Evolutionary conservation across 2,113 vertebrate species (phyloP), one percentile per base, ranked within the genome.

Genomic region (Phasianus colchicus): DNA sequence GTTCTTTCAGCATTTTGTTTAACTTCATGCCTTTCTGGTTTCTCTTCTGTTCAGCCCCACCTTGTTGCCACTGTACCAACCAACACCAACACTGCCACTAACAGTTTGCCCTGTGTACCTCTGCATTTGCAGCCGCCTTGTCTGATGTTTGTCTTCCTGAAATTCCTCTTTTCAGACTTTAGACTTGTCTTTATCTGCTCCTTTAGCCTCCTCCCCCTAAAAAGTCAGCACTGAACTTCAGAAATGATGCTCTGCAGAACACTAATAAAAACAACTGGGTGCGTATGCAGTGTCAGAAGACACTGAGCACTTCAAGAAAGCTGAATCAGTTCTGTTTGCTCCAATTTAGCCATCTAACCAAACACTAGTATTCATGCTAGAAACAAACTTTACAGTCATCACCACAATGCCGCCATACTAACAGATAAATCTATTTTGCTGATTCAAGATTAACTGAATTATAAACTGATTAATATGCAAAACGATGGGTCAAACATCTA

Each of bases 271-370:
- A 8, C 48, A 73, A 78, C 55, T 21, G 42, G 2, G 0, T 58
- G 42, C 2, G 0, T 58, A 58, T 72, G 45, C 74, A 40, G 4
- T 79, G 64, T 71, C 76, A 84, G 69, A 88, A 90, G 54, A 63
- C 9, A 57, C 34, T 43, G 47, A 71, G 20, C 36, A 24, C 32
- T 71, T 88, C n/a, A 47, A 92, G 65, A 79, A 81, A 60, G 34
- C 27, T 69, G 57, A 45, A 48, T 43, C 34, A 58, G 40, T 52
- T 64, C 52, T 45, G 29, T 78, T 82, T 78, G 73, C 42, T 66
- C 47, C 55, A 52, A 73, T 74, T 95, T n/a, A 83, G 87, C 34
- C 65, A 76, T 70, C 47, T 78, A 66, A 48, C 86, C 77, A 95
- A 93, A 92, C 30, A 61, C 32, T 24, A 89, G 52, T n/a, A 73